These are phyloP conservation scores for Oncorhynchus keta DNA, from an alignment of 2,113 vertebrate species.

Conservation along the genomic window DNA sequence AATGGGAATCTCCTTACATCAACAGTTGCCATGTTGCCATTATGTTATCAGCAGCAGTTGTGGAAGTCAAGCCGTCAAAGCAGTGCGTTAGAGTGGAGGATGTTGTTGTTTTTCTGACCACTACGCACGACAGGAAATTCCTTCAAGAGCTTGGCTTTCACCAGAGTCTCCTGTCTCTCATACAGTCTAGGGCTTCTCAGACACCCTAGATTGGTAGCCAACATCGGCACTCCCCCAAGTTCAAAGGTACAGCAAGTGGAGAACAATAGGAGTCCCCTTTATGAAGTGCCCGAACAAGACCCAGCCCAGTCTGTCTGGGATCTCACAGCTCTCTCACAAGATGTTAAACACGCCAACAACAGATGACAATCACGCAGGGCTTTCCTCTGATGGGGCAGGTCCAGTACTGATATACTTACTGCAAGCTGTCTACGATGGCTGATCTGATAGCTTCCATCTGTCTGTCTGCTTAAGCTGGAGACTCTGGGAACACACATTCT, in stretches of 20 bases:
- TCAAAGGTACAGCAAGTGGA: constrained; percentile 35
- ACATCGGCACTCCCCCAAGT: constrained; percentile 16
- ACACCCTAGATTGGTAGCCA: constrained; percentile 25
- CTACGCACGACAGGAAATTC: constrained; percentile 76
- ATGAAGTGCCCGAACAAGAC: not conserved
- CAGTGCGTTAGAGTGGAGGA: constrained; percentile 44
- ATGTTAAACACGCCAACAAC: not conserved
- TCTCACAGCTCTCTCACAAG: constrained; percentile 29
- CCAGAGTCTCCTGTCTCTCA: constrained; percentile 21
- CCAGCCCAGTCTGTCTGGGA: not conserved
- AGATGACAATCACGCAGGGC: not conserved
- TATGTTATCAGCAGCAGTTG: constrained; percentile 67
- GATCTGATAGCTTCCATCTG: constrained; percentile 22
- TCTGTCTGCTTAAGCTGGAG: constrained; percentile 36
- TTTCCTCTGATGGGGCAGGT: constrained; percentile 10
- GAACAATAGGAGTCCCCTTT: constrained; percentile 19
- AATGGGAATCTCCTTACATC: constrained; percentile 51
- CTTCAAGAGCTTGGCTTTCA: constrained; percentile 50
- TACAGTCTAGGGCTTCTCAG: not conserved
- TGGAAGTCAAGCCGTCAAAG: constrained; percentile 58
- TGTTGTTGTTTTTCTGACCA: constrained; percentile 72
- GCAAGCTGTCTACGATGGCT: constrained; percentile 21
- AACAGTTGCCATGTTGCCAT: constrained; percentile 49
- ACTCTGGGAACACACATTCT: constrained; percentile 29
- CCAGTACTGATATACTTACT: constrained; percentile 15